Conservation (phyloP, 2,113 vertebrate genomes). For the Okapia johnstoni region DNA sequence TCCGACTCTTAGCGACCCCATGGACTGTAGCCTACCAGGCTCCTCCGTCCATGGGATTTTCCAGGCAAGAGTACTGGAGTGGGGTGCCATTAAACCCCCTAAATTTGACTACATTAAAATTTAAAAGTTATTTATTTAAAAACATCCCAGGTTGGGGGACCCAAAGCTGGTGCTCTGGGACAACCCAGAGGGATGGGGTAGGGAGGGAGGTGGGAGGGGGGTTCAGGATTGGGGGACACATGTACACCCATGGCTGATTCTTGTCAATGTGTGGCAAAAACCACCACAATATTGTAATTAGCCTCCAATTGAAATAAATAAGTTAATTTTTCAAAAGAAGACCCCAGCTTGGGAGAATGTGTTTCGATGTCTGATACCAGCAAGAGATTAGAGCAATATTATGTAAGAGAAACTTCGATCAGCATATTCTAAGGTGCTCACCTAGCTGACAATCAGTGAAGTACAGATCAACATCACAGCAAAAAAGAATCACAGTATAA, state of each 20-base stretch:
- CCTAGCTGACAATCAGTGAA: background rate
- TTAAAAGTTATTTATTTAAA: background rate
- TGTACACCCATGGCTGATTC: background rate
- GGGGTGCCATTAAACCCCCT: background rate
- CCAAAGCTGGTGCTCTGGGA: background rate
- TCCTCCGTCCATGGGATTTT: no score
- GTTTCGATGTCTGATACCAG: background rate
- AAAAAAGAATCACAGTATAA: background rate
- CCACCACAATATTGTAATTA: background rate
- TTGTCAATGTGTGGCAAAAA: background rate
- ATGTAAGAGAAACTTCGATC: background rate
- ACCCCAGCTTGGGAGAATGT: background rate
- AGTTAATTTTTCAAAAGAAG: background rate
- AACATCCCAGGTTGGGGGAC: background rate
- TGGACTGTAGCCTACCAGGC: no score
- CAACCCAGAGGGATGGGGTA: background rate
- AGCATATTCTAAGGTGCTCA: background rate
- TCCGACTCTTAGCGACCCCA: no score
- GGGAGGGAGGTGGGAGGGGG: background rate
- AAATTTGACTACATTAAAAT: background rate
- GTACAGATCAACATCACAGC: background rate
- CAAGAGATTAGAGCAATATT: background rate
- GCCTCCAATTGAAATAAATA: background rate
- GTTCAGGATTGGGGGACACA: background rate
- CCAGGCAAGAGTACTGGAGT: no score